A percentile compares a stretch with the other conserved stretches of the same genome.
Evolutionary conservation across 2,797 vertebrate genomes (phyloP).

Genomic region (Anniella stebbinsi): DNA sequence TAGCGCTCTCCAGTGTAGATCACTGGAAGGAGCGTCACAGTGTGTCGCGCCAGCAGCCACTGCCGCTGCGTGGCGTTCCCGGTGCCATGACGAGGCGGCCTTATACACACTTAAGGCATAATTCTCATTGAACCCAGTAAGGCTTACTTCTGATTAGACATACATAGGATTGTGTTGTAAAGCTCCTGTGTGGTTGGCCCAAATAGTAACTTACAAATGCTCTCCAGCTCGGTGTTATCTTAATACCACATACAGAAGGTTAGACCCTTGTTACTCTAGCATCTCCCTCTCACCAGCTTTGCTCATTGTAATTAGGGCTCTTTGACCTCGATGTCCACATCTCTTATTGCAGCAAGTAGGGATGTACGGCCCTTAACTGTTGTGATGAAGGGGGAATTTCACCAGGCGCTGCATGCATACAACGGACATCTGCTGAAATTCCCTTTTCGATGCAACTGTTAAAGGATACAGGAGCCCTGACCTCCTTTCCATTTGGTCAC

Average conservation of each 20-base stretch:
- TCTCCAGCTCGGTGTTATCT: background rate
- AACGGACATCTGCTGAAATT: no score
- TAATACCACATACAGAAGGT: background rate
- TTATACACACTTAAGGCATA: background rate
- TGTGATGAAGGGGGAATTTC: no score
- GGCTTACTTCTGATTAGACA: background rate
- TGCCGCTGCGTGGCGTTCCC: no score
- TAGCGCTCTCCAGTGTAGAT: no score
- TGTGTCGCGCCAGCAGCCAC: no score
- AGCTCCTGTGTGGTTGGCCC: accelerated
- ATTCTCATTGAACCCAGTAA: background rate
- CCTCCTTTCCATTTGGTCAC: no score
- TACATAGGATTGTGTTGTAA: accelerated
- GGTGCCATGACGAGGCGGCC: no score
- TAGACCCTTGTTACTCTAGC: background rate
- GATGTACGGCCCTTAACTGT: no score
- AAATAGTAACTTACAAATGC: background rate
- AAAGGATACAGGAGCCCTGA: no score
- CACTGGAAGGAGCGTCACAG: no score
- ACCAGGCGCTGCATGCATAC: no score
- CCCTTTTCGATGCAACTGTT: no score
- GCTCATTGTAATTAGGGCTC: background rate
- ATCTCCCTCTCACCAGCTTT: background rate
- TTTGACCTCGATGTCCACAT: background rate
- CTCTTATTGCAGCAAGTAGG: background rate